Evolutionary conservation across 2,797 vertebrate species (phyloP).

Genomic region (Sebastes nivosus): DNA sequence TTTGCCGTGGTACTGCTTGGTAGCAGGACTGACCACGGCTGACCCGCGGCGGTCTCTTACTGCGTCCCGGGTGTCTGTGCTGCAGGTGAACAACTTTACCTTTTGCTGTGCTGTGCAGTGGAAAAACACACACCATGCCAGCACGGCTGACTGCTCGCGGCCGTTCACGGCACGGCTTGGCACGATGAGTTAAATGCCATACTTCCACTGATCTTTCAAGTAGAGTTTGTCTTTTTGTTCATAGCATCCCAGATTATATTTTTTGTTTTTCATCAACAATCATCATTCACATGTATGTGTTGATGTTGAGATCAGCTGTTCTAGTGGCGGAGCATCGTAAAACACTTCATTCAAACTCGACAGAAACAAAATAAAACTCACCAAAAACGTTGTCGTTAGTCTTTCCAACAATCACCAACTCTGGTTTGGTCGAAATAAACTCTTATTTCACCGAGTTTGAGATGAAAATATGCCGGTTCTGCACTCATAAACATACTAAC

Average conservation of each 20-base stretch:
- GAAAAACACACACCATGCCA: background rate
- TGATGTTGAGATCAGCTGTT: rapidly evolving
- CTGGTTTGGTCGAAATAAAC: no score
- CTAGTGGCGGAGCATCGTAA: no score
- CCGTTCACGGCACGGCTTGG: background rate
- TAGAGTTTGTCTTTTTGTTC: background rate
- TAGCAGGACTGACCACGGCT: background rate
- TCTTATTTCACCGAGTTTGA: no score
- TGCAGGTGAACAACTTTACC: background rate
- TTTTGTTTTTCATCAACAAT: background rate
- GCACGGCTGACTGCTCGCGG: background rate
- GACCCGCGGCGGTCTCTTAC: background rate
- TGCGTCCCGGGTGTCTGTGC: rapidly evolving
- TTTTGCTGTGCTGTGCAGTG: background rate
- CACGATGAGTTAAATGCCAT: background rate
- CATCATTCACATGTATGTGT: no score
- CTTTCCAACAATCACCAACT: no score
- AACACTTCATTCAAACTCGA: no score
- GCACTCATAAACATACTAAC: no score
- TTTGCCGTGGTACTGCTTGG: background rate
- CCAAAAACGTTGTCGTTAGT: no score
- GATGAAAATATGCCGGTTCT: no score
- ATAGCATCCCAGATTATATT: background rate
- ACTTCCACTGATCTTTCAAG: background rate
- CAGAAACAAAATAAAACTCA: no score